Conservation (phyloP, 2,888 invertebrate species). For the Chrysotoxum bicinctum region DNA sequence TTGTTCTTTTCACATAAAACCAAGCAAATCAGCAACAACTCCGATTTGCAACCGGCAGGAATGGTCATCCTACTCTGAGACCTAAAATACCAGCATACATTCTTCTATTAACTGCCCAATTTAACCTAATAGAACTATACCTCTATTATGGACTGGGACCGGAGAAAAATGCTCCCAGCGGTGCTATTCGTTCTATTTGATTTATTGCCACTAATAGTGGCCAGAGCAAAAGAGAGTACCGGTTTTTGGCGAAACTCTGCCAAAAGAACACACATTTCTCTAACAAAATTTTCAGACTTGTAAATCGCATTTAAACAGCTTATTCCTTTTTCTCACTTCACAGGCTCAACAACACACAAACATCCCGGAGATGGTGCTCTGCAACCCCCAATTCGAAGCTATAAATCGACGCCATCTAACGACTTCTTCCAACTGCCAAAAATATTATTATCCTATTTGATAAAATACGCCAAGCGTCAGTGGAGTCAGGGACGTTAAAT, state of each 20-base stretch:
- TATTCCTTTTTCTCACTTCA: slow-evolving; percentile 19
- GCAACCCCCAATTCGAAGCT: slow-evolving; percentile 43
- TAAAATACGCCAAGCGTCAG: slow-evolving; percentile 15
- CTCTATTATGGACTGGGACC: slow-evolving; percentile 63
- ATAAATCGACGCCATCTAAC: slow-evolving; percentile 60
- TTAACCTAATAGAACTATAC: slow-evolving; percentile 69
- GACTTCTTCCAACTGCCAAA: slow-evolving; percentile 17
- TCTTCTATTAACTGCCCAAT: slow-evolving; percentile 71
- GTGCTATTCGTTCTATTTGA: slow-evolving; percentile 66
- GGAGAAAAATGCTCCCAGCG: slow-evolving; percentile 65
- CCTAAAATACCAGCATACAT: slow-evolving; percentile 60
- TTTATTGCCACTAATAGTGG: slow-evolving; percentile 51
- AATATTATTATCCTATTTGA: slow-evolving; percentile 40
- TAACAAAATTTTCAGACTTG: slow-evolving; percentile 27
- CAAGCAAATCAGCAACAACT: slow-evolving; percentile 49
- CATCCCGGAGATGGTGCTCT: slow-evolving; percentile 30
- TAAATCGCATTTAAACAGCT: slow-evolving; percentile 39
- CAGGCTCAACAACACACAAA: slow-evolving; percentile 41
- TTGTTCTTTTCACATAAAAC: slow-evolving; percentile 29
- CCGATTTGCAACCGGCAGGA: slow-evolving; percentile 49
- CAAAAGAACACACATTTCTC: slow-evolving; percentile 18
- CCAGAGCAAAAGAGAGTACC: background rate
- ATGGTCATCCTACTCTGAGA: slow-evolving; percentile 21
- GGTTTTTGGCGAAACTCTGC: background rate
- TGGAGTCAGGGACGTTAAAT: slow-evolving; percentile 23